Conservation (phyloP, 2,113 vertebrate species). For the Onychostoma macrolepis region DNA sequence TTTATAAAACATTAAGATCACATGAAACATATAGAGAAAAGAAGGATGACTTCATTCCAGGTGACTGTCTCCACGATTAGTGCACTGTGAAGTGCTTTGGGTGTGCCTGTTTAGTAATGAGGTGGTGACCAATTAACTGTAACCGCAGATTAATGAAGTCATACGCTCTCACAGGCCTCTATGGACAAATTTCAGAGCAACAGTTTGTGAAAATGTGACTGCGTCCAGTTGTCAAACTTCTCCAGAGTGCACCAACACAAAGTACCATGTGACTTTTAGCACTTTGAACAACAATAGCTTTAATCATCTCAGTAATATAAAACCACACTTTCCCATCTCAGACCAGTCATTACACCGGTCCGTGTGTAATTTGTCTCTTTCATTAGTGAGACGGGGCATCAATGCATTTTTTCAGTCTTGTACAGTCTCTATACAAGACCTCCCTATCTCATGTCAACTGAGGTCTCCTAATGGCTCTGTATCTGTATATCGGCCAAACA, state of each 20-base stretch:
- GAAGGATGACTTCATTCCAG: not conserved
- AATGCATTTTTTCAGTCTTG: conserved; percentile 44
- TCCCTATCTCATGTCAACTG: conserved; percentile 46
- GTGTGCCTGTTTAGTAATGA: not conserved
- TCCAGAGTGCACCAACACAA: not conserved
- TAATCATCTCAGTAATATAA: conserved; percentile 14
- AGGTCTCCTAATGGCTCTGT: conserved; percentile 26
- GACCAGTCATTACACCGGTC: conserved; percentile 28
- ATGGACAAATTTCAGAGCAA: not conserved
- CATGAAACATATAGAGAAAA: not conserved
- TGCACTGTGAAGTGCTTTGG: not conserved
- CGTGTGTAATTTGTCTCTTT: conserved; percentile 46
- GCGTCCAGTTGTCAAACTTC: not conserved
- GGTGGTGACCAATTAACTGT: not conserved
- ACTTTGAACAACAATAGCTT: conserved; percentile 23
- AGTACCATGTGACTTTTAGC: conserved; percentile 7
- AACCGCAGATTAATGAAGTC: not conserved
- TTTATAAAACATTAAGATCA: no score
- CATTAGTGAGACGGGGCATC: conserved; percentile 11
- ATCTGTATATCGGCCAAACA: conserved; percentile 40
- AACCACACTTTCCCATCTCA: conserved; percentile 40
- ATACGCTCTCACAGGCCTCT: not conserved
- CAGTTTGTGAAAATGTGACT: not conserved
- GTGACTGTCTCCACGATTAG: not conserved
- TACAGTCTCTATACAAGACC: conserved; percentile 42